Conservation (phyloP, 1,140 invertebrate species). For the Cydia splendana region DNA sequence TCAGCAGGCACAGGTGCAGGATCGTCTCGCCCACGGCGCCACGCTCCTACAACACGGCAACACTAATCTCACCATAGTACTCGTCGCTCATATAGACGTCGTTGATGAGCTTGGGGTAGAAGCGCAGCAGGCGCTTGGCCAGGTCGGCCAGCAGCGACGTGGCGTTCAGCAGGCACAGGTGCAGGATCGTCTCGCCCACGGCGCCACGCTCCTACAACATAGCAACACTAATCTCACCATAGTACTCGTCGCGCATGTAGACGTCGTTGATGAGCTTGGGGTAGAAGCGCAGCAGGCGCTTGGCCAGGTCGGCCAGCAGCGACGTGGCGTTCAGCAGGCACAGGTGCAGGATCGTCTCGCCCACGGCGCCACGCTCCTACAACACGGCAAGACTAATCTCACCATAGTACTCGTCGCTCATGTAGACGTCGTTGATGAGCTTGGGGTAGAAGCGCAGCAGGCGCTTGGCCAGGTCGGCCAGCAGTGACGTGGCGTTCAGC, state of each 20-base stretch:
- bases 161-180: slow-evolving; percentile 95
- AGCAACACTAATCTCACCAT: no score
- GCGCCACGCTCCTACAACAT: no score
- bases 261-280: slow-evolving; percentile 98
- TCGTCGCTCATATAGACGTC: slow-evolving; percentile 90
- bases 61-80: slow-evolving; percentile 95
- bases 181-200: slow-evolving; percentile 92
- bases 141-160: slow-evolving; percentile 95
- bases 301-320: slow-evolving; percentile 95
- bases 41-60: no score
- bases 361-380: no score
- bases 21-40: slow-evolving; percentile 98
- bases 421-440: slow-evolving; percentile 70
- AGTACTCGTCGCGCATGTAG: slow-evolving; percentile 98
- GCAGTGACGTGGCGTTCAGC: slow-evolving; percentile 92
- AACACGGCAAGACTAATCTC: no score
- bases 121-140: slow-evolving; percentile 93
- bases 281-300: slow-evolving; percentile 93
- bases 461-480: slow-evolving; percentile 95
- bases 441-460: slow-evolving; percentile 95
- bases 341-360: slow-evolving; percentile 96
- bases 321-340: slow-evolving; percentile 95
- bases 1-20: slow-evolving; percentile 95
- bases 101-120: slow-evolving; percentile 88
- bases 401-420: slow-evolving; percentile 98